Conservation (phyloP, 2,888 invertebrate genomes). For the Tenthredo scrophulariae region DNA sequence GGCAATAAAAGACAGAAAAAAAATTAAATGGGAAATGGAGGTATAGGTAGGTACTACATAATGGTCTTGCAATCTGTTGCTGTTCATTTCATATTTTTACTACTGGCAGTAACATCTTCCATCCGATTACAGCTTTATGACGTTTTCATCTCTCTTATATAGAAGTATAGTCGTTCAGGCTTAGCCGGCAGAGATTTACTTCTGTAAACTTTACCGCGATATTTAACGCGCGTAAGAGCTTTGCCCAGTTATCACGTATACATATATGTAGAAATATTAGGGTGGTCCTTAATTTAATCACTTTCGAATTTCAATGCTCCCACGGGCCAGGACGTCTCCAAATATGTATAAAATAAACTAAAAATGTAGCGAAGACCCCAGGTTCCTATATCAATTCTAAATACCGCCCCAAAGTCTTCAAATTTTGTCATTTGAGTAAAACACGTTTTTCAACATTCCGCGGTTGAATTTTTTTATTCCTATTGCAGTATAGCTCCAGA, state of each 20-base stretch:
- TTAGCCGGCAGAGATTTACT: neutral
- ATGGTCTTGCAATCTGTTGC: constrained; percentile 26
- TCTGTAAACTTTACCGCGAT: neutral
- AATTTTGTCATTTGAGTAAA: too few species aligned
- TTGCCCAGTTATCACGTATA: neutral
- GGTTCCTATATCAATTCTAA: too few species aligned
- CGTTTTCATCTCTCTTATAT: constrained; percentile 20
- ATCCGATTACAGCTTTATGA: constrained; percentile 45
- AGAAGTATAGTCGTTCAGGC: constrained; percentile 8
- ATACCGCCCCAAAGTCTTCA: too few species aligned
- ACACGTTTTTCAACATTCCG: too few species aligned
- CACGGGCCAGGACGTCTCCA: too few species aligned
- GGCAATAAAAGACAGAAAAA: neutral
- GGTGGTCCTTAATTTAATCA: too few species aligned
- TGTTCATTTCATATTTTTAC: constrained; percentile 45
- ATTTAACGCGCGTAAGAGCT: neutral
- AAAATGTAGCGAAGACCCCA: too few species aligned
- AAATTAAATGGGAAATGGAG: neutral
- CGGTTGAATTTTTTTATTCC: too few species aligned
- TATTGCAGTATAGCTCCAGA: too few species aligned
- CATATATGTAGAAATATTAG: too few species aligned
- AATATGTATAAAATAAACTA: too few species aligned
- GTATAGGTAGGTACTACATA: neutral
- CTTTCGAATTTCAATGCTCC: too few species aligned
- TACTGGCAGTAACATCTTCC: constrained; percentile 39